These are phyloP conservation scores for Belgica antarctica DNA, from an alignment of 2,888 invertebrate genomes.

Conservation along the genomic window DNA sequence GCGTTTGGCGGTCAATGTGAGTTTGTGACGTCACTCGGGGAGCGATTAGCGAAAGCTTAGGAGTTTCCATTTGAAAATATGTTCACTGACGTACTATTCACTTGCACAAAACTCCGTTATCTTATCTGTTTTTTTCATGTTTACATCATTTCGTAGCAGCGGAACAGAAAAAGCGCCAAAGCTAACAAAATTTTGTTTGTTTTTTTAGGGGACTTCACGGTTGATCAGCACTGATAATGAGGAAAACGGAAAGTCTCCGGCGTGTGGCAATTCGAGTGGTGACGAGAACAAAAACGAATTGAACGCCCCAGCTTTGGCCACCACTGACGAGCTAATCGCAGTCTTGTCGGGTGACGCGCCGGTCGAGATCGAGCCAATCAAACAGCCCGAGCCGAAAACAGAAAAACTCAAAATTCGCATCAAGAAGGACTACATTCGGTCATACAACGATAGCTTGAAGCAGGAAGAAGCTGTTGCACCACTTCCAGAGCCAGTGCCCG, in stretches of 20 bases:
- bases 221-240: constrained; percentile 66
- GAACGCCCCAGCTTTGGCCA: background rate
- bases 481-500: background rate
- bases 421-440: constrained; percentile 28
- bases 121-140: background rate
- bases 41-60: background rate
- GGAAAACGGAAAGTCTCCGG: constrained; percentile 61
- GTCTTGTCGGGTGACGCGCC: constrained; percentile 45
- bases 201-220: constrained; percentile 60
- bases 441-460: constrained; percentile 37
- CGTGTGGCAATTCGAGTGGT: constrained; percentile 51
- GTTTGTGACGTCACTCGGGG: background rate
- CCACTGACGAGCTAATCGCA: constrained; percentile 46
- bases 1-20: background rate
- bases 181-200: constrained; percentile 19
- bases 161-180: background rate
- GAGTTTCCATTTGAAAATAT: background rate
- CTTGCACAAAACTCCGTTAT: background rate
- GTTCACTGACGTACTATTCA: too few species aligned
- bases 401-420: constrained; percentile 26
- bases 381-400: constrained; percentile 45
- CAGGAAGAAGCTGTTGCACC: background rate
- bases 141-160: background rate
- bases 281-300: constrained; percentile 37
- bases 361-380: background rate